Evolutionary conservation across 2,797 vertebrate genomes (phyloP), one percentile per base, ranked within the genome.

Genomic region (Esox lucius): DNA sequence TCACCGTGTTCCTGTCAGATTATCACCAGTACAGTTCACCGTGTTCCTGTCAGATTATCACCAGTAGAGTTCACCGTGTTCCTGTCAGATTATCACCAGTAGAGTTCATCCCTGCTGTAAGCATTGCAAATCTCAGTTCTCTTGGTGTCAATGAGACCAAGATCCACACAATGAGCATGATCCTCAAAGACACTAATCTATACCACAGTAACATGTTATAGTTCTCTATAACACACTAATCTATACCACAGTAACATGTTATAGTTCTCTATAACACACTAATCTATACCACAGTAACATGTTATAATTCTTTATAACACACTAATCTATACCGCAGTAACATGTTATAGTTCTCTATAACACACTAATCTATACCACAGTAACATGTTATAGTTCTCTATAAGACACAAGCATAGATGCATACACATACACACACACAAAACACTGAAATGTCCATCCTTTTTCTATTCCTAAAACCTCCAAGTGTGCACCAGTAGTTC

Each of bases 401-500:
- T 51, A 17, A 16, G 11, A 11, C 48, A 49, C 11, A 13, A 13
- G 12, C 4, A 42, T 11, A 46, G 4, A 46, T 6, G 46, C 42
- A 46, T 6, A 46, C 42, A 6, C 42, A 46, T 42, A 46, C 42
- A 46, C 42, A 46, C 42, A 46, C 42, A 8, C 9, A 4, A 46
- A 15, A 17, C 53, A 4, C 22, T 62, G 59, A 61, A 26, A 61
- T 61, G 26, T 26, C 59, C 59, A 62, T 62, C 59, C 11, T 5
- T 22, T 62, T 22, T 11, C 33, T 39, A 33, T 13, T 61, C 49
- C 59, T 76, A 70, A 78, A 75, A 33, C 39, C 17, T 49, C 56
- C 46, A 46, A 16, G 51, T 19, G n/a, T 24, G 42, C 51, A 17
- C 75, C 62, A 71, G 65, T 69, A 79, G 75, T 75, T 73, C 61